Conservation (phyloP, 1,140 invertebrate species). For the Pseudomyrmex pallidus region DNA sequence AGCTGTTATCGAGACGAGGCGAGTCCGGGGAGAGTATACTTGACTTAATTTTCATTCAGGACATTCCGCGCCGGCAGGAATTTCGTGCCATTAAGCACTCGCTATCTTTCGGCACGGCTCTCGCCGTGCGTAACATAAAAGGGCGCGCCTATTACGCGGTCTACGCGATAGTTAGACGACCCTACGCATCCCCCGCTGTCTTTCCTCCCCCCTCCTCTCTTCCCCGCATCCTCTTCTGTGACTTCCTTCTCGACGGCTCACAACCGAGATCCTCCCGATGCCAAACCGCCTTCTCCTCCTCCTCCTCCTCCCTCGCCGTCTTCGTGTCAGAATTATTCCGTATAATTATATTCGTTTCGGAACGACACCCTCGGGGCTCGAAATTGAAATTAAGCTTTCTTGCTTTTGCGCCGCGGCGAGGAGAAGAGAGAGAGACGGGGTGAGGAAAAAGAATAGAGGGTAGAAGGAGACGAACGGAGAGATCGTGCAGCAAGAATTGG, state of each 20-base stretch:
- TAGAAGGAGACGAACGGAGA: conserved; percentile 10
- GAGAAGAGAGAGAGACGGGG: conserved; percentile 12
- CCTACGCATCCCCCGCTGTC: conserved; percentile 30
- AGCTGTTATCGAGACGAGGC: conserved; percentile 21
- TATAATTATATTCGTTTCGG: conserved; percentile 86
- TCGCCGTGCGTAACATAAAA: conserved; percentile 76
- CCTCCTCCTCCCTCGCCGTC: conserved; percentile 50
- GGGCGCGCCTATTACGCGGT: conserved; percentile 68
- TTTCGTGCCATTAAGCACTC: conserved; percentile 83
- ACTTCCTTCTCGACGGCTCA: conserved; percentile 60
- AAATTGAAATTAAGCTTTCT: conserved; percentile 86
- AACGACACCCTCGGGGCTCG: conserved; percentile 84
- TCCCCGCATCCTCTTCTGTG: conserved; percentile 56
- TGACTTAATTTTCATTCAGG: conserved; percentile 84
- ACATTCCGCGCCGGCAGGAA: conserved; percentile 81
- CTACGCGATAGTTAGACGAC: conserved; percentile 63
- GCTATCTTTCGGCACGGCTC: conserved; percentile 80
- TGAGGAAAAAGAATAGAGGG: background rate
- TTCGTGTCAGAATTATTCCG: conserved; percentile 84
- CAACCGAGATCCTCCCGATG: conserved; percentile 36
- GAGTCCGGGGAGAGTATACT: conserved; percentile 71
- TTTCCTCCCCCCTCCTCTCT: conserved; percentile 14
- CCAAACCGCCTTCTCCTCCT: conserved; percentile 44
- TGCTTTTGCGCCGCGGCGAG: conserved; percentile 61
- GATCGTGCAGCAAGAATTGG: conserved; percentile 39